Conservation (phyloP, 2,888 invertebrate species). For the Eristalinus aeneus region DNA sequence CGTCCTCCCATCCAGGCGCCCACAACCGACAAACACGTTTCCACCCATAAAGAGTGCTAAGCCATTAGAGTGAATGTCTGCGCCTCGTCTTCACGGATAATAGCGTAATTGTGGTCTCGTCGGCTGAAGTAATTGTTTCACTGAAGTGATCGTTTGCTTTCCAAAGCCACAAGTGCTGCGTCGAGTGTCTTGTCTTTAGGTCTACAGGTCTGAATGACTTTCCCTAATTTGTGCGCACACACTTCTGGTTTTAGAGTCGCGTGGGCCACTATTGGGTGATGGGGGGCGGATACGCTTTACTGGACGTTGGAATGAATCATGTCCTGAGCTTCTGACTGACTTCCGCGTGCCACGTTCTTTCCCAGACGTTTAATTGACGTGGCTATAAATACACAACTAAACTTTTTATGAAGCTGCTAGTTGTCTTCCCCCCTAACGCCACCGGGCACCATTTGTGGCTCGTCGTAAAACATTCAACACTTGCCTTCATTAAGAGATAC, state of each 20-base stretch:
- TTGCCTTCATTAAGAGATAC: background rate
- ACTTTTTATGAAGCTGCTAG: background rate
- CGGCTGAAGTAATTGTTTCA: background rate
- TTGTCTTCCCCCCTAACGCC: background rate
- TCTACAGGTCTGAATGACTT: background rate
- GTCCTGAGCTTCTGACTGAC: background rate
- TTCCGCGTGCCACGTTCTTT: background rate
- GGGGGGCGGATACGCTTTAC: background rate
- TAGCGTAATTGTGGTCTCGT: background rate
- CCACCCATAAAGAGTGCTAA: background rate
- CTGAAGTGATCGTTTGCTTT: background rate
- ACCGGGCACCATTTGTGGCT: background rate
- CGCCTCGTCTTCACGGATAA: background rate
- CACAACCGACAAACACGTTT: background rate
- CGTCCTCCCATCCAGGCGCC: background rate
- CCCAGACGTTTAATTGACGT: background rate
- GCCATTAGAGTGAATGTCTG: background rate
- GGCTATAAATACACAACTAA: background rate
- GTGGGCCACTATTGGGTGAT: background rate
- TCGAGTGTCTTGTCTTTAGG: background rate
- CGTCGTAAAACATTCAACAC: background rate
- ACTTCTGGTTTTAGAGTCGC: background rate
- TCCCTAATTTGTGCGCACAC: background rate
- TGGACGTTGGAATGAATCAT: background rate
- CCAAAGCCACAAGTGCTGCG: background rate